Conservation (phyloP, 2,113 vertebrate genomes). For the Engraulis encrasicolus region DNA sequence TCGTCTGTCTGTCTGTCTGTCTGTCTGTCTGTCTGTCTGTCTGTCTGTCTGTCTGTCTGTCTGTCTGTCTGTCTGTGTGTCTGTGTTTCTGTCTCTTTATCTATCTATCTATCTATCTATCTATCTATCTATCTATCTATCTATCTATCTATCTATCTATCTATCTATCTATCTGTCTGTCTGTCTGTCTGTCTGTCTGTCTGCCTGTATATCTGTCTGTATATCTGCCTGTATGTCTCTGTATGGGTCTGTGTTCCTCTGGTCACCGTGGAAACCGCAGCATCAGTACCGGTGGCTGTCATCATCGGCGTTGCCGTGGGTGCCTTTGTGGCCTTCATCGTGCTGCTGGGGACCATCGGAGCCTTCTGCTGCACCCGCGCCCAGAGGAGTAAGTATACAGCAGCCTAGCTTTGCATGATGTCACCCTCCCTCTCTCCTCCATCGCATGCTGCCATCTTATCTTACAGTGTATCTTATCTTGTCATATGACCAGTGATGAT, state of each 20-base stretch:
- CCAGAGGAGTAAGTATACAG: slow-evolving; percentile 90
- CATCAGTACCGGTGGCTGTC: slow-evolving; percentile 93
- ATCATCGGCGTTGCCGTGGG: slow-evolving; percentile 98
- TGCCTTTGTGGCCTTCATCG: slow-evolving; percentile 93
- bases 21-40: slow-evolving; percentile 45
- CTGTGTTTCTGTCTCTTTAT: slow-evolving; percentile 45
- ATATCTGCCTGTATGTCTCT: slow-evolving; percentile 5
- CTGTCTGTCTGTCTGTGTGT: slow-evolving; percentile 53
- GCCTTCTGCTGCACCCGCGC: slow-evolving; percentile 97
- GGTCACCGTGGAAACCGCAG: slow-evolving; percentile 73
- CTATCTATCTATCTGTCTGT: slow-evolving; percentile 47
- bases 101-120: slow-evolving; percentile 25
- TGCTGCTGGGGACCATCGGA: slow-evolving; percentile 95
- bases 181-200: slow-evolving; percentile 40
- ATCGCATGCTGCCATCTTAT: slow-evolving; percentile 49
- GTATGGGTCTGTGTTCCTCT: slow-evolving; percentile 53
- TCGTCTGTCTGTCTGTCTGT: too few species aligned
- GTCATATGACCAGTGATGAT: slow-evolving; percentile 38
- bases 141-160: slow-evolving; percentile 30
- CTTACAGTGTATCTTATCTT: too few species aligned
- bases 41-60: slow-evolving; percentile 27
- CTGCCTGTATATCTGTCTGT: slow-evolving; percentile 47
- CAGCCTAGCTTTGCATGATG: too few species aligned
- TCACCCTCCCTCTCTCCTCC: slow-evolving; percentile 7
- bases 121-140: slow-evolving; percentile 48